These are phyloP conservation scores for Mohoua ochrocephala DNA, from an alignment of 2,113 vertebrate species.

Conservation along the genomic window DNA sequence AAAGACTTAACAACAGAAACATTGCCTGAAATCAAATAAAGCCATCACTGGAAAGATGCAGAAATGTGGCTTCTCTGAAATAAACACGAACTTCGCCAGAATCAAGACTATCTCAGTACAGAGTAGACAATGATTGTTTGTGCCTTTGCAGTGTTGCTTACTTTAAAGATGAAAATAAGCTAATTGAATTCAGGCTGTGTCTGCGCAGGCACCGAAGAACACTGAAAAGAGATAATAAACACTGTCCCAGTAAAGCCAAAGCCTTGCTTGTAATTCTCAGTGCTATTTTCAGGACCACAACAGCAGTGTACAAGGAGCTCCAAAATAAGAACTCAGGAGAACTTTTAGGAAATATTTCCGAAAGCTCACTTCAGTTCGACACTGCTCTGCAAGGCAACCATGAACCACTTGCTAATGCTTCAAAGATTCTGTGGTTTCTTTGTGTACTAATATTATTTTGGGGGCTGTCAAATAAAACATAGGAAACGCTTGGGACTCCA, in stretches of 20 bases:
- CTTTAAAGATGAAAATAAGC: neutral
- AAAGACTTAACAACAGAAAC: neutral
- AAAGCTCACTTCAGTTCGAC: neutral
- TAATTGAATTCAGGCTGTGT: neutral
- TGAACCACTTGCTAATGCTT: neutral
- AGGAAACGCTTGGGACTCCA: neutral
- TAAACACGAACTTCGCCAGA: neutral
- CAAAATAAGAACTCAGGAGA: neutral
- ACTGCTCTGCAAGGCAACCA: neutral
- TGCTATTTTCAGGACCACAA: neutral
- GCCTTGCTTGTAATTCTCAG: neutral
- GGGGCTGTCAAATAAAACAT: neutral
- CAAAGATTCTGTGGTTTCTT: neutral
- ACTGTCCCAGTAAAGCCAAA: neutral
- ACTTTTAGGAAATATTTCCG: neutral
- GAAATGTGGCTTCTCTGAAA: neutral
- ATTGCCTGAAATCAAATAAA: neutral
- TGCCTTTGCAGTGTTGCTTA: neutral
- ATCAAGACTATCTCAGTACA: neutral
- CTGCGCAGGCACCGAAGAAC: neutral
- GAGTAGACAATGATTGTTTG: neutral
- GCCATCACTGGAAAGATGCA: neutral
- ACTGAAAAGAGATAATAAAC: neutral
- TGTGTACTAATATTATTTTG: neutral
- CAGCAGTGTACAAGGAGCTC: neutral